A percentile compares a stretch with the other conserved stretches of the same genome.
These are phyloP conservation scores for Torymus tubicola DNA, from an alignment of 2,888 invertebrate species.

Conservation along the genomic window DNA sequence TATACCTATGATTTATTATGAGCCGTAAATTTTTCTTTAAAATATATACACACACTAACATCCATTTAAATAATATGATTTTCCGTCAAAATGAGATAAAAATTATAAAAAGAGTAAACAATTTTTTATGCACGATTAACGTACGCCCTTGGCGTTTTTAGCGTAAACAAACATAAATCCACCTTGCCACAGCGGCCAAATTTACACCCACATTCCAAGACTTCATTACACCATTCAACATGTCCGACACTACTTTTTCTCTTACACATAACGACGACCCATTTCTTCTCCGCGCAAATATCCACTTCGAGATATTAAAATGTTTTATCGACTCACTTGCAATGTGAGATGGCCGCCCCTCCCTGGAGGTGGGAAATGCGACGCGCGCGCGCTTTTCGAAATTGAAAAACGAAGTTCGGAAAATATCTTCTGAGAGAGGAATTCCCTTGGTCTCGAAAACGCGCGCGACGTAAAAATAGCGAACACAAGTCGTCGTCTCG, in stretches of 20 bases:
- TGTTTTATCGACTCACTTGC: slow-evolving; percentile 30
- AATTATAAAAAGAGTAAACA: too few relatives aligned
- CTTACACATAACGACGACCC: background rate
- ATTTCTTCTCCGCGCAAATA: background rate
- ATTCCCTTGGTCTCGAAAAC: slow-evolving; percentile 7
- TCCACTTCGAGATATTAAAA: slow-evolving; percentile 23
- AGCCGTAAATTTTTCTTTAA: too few relatives aligned
- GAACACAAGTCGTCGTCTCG: background rate
- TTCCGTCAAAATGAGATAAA: too few relatives aligned
- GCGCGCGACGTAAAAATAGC: slow-evolving; percentile 27
- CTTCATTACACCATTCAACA: too few relatives aligned
- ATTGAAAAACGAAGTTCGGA: slow-evolving; percentile 32
- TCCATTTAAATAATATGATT: too few relatives aligned
- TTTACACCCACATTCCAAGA: too few relatives aligned
- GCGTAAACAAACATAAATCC: too few relatives aligned
- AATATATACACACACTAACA: too few relatives aligned
- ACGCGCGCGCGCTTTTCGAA: slow-evolving; percentile 8
- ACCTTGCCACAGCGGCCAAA: too few relatives aligned
- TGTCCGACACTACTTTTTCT: background rate
- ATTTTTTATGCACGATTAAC: too few relatives aligned
- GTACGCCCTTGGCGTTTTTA: too few relatives aligned
- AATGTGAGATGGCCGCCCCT: slow-evolving; percentile 1
- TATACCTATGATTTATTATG: too few relatives aligned
- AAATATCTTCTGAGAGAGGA: slow-evolving; percentile 17
- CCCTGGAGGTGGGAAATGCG: background rate